Evolutionary conservation across 37 sponge, comb jelly and placozoan species (phyloP), one percentile per base, ranked within the genome.

Genomic region (Axinella damicornis): DNA sequence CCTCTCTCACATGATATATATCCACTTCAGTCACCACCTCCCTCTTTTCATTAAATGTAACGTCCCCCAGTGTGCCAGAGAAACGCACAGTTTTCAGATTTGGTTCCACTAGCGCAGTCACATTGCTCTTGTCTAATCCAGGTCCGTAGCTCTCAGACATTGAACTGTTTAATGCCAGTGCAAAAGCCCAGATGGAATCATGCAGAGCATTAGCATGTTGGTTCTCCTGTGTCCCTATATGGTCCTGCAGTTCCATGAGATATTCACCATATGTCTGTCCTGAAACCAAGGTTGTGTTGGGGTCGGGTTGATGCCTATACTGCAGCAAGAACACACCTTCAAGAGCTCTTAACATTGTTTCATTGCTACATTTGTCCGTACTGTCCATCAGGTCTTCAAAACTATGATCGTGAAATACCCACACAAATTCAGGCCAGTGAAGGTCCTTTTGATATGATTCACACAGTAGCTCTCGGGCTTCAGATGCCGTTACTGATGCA

Each of bases 161-260:
- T 38, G 87, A 86, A 6, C 22, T 71, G 73, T 86, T 86, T 65
- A 86, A 27, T 35, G 87, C 87, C 34, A 60, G 59, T 20, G 73
- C 73, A 72, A 86, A 73, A 58, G 87, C 73, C 73, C 78, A 63
- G 38, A 86, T 80, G 28, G 62, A 61, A 59, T 86, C 87, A 73
- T 86, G 59, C 64, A 86, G 21, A 6, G 69, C 54, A 57, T 71
- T 77, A 15, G 74, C 73, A 27, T 70, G 30, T 16, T 9, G 46
- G 9, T 46, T 46, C 46, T 46, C 31, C 71, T 77, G 46, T 21
- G 52, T 39, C 28, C 69, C 56, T 16, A 27, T 32, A 34, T 78
- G 52, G 68, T 46, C 30, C 22, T 53, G 24, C 52, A 27, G 22
- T 60, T 85, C 70, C 13, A 58, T 38, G 28, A 0, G n/a, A 64